Conservation (phyloP, 1,140 invertebrate species). For the Onthophagus taurus region DNA sequence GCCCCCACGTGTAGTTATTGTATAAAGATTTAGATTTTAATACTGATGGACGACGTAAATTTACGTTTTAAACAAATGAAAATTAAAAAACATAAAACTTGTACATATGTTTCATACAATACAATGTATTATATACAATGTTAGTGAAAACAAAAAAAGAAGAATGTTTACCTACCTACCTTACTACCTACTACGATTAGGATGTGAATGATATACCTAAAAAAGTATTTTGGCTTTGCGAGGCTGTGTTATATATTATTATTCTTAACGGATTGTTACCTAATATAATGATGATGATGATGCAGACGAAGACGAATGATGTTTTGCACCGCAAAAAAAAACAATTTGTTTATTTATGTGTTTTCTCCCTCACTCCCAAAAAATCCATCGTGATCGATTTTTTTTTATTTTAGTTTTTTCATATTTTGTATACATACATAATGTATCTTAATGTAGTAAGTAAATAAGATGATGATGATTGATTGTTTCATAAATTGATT, state of each 20-base stretch:
- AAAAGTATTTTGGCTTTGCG: slow-evolving; percentile 37
- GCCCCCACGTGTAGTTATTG: slow-evolving; percentile 13
- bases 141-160: too few relatives aligned
- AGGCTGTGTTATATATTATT: slow-evolving; percentile 38
- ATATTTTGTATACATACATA: slow-evolving; percentile 13
- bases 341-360: neutral
- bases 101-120: slow-evolving; percentile 36
- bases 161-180: slow-evolving; percentile 28
- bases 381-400: slow-evolving; percentile 22
- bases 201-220: slow-evolving; percentile 29
- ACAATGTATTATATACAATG: slow-evolving; percentile 28
- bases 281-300: slow-evolving; percentile 14
- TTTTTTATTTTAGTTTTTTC: slow-evolving; percentile 28
- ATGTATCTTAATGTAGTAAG: slow-evolving; percentile 8
- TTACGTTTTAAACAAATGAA: too few relatives aligned
- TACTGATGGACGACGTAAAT: slow-evolving; percentile 23
- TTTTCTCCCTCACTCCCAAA: neutral
- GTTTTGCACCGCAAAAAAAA: slow-evolving; percentile 18
- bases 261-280: slow-evolving; percentile 36
- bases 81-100: too few relatives aligned
- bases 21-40: slow-evolving; percentile 23
- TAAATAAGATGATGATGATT: too few relatives aligned
- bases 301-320: slow-evolving; percentile 28
- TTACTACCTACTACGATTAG: too few relatives aligned
- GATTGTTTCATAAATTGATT: too few relatives aligned